Evolutionary conservation across 2,113 vertebrate genomes (phyloP), one percentile per base, ranked within the genome.

Genomic region (Mustela lutreola): DNA sequence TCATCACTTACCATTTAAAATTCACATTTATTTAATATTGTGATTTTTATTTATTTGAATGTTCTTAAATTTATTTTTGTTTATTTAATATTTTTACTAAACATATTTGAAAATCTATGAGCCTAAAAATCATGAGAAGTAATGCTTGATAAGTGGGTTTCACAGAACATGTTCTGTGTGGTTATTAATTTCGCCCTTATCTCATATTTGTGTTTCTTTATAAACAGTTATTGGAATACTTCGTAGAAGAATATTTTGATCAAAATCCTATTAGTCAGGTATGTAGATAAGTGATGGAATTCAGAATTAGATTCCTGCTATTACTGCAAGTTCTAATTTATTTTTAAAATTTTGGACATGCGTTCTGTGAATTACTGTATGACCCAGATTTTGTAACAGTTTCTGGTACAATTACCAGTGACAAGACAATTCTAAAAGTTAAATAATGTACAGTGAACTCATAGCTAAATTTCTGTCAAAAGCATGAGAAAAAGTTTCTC

Each of bases 251-350:
- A 96, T 99, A 99, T 98, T 99, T 99, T 98, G 99, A 99, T 98
- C 99, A 99, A 97, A 99, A 99, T 98, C 99, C 99, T 95, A 99
- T 99, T 97, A 99, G 99, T 98, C 99, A 99, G 99, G 99, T 99
- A 98, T 78, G 98, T 98, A 90, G 9, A 91, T 70, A 33, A 75
- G 6, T 94, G 9, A 31, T 81, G 71, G 53, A 97, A 98, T 97
- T 53, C 73, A 90, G 4, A 96, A 88, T 80, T 95, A 58, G 14
- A 93, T 85, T 89, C 11, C 19, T 93, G 21, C 12, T 96, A 86
- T 88, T 97, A 60, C 18, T 96, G 39, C 7, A 16, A 96, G 92
- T 70, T 94, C 33, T n/a, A 71, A 80, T 91, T 86, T 94, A 39
- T 80, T 96, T 94, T 92, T 63, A 39, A 85, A 89, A 96, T 19